Evolutionary conservation across 2,888 invertebrate genomes (phyloP).

Genomic region (Spisula solida): DNA sequence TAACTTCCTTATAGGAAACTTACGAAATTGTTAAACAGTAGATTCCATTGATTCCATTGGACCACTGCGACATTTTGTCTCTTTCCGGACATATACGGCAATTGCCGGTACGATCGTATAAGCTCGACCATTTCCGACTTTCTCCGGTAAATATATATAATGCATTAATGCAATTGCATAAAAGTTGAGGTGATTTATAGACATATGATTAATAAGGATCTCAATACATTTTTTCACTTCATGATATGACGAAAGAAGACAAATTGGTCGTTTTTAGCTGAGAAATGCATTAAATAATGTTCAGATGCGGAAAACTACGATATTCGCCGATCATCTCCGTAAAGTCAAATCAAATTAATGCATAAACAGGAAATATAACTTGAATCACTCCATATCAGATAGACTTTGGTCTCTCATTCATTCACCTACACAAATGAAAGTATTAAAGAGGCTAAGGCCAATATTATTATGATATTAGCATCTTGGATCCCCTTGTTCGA

Average conservation of each 20-base stretch:
- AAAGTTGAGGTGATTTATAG: too few species aligned
- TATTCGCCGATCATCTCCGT: constrained; percentile 2
- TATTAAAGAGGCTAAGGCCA: neutral
- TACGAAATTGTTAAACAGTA: neutral
- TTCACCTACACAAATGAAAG: neutral
- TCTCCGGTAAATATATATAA: too few species aligned
- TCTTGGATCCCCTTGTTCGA: too few species aligned
- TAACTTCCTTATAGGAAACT: constrained; percentile 5
- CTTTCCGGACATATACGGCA: too few species aligned
- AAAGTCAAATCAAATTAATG: constrained; percentile 13
- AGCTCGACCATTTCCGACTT: too few species aligned
- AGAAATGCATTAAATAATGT: neutral
- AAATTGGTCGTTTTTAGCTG: neutral
- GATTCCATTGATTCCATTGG: neutral
- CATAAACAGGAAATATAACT: constrained; percentile 33
- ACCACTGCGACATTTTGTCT: too few species aligned
- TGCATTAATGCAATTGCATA: too few species aligned
- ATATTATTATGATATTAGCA: too few species aligned
- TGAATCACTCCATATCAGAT: constrained; percentile 1
- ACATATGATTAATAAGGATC: neutral
- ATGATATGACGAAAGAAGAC: too few species aligned
- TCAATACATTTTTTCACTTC: neutral
- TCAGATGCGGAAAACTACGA: neutral
- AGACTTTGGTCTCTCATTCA: constrained; percentile 26
- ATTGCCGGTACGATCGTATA: too few species aligned